These are phyloP conservation scores for Quadroppia sp. DNA, from an alignment of 2,888 invertebrate genomes.

Conservation along the genomic window DNA sequence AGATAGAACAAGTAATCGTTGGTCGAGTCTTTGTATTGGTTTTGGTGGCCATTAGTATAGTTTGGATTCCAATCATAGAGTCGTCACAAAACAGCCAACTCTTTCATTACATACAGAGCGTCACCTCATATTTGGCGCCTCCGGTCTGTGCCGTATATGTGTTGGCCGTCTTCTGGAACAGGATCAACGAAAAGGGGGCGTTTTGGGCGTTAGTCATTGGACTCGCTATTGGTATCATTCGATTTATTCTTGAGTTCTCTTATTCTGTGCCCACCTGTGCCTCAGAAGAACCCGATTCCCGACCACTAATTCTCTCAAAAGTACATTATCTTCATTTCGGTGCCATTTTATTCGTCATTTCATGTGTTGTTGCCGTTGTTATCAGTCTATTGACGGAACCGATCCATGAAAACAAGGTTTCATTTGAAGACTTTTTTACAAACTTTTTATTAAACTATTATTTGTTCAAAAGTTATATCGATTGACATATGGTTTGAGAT, in stretches of 20 bases:
- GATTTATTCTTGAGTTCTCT: constrained; percentile 58
- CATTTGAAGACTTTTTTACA: constrained; percentile 9
- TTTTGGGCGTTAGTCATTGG: constrained; percentile 59
- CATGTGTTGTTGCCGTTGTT: constrained; percentile 52
- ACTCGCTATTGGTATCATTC: constrained; percentile 56
- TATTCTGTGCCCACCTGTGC: constrained; percentile 56
- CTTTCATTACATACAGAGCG: constrained; percentile 59
- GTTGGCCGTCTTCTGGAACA: constrained; percentile 56
- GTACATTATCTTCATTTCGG: constrained; percentile 58
- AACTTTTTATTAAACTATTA: too few species aligned
- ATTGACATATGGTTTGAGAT: constrained; percentile 53
- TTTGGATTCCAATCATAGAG: constrained; percentile 58
- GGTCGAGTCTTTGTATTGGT: constrained; percentile 53
- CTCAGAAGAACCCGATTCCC: constrained; percentile 49
- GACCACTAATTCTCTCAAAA: constrained; percentile 52
- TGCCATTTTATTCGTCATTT: constrained; percentile 56
- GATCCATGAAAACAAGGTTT: constrained; percentile 54
- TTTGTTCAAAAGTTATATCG: constrained; percentile 51
- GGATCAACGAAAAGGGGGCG: constrained; percentile 59
- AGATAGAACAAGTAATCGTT: constrained; percentile 56
- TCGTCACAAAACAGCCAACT: constrained; percentile 56
- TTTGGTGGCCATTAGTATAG: constrained; percentile 50
- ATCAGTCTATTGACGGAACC: constrained; percentile 57
- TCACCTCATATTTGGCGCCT: constrained; percentile 58
- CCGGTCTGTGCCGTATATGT: constrained; percentile 58